Evolutionary conservation across 1,140 invertebrate genomes (phyloP).

Genomic region (Hylyphantes graminicola): DNA sequence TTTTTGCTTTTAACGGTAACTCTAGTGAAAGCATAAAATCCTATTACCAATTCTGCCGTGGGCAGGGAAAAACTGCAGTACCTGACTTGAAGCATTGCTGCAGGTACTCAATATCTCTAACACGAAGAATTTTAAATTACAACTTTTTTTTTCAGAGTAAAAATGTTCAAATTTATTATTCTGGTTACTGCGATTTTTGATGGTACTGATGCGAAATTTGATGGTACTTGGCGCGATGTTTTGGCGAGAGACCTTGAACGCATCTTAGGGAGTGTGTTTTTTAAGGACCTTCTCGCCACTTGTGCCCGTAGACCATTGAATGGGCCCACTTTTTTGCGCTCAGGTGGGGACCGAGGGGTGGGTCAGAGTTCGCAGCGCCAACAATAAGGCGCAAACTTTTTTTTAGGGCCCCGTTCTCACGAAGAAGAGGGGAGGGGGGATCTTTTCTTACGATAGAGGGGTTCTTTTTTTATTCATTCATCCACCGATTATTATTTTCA

Average conservation of each 20-base stretch:
- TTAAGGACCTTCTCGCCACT: slow-evolving; percentile 29
- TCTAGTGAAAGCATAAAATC: too few relatives aligned
- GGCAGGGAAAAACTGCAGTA: too few relatives aligned
- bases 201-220: too few relatives aligned
- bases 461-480: slow-evolving; percentile 30
- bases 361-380: slow-evolving; percentile 43
- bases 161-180: too few relatives aligned
- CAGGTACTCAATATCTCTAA: too few relatives aligned
- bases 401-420: slow-evolving; percentile 38
- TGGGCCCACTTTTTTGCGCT: slow-evolving; percentile 22
- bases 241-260: slow-evolving; percentile 38
- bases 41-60: too few relatives aligned
- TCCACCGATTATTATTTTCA: slow-evolving; percentile 50
- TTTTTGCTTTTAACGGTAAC: too few relatives aligned
- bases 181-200: too few relatives aligned
- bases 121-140: too few relatives aligned
- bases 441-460: slow-evolving; percentile 7
- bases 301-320: slow-evolving; percentile 36
- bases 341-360: slow-evolving; percentile 26
- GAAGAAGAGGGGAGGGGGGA: not conserved
- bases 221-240: not conserved
- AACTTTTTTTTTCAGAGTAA: too few relatives aligned
- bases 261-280: not conserved
- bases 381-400: slow-evolving; percentile 50
- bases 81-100: too few relatives aligned